A percentile compares a stretch with the other conserved stretches of the same genome.
These are phyloP conservation scores for Cotesia chilonis DNA, from an alignment of 1,140 invertebrate genomes.

Conservation along the genomic window DNA sequence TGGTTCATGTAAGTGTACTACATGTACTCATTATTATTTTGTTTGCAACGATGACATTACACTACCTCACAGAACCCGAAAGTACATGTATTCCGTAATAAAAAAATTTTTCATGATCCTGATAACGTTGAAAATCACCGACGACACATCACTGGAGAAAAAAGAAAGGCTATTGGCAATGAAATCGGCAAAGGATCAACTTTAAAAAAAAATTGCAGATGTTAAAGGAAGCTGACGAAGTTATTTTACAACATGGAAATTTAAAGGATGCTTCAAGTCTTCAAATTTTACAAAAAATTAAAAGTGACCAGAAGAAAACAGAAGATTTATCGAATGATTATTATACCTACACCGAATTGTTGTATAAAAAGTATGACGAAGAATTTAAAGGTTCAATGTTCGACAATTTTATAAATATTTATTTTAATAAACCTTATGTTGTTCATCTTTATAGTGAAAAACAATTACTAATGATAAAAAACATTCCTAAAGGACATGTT, in stretches of 20 bases:
- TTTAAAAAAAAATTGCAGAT: not conserved
- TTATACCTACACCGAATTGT: not conserved
- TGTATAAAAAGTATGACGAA: not conserved
- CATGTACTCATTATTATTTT: not conserved
- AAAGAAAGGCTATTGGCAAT: not conserved
- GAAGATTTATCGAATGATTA: not conserved
- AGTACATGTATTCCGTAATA: not conserved
- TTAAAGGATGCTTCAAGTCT: not conserved
- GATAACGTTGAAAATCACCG: not conserved
- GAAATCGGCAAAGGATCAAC: not conserved
- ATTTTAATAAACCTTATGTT: not conserved
- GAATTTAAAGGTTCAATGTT: not conserved
- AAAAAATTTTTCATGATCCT: not conserved
- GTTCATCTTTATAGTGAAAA: conserved; percentile 8
- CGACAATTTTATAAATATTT: not conserved
- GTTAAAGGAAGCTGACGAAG: too few species aligned
- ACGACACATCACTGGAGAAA: not conserved
- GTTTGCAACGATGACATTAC: not conserved
- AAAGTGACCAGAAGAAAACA: not conserved
- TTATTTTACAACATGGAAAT: not conserved
- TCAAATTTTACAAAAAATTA: not conserved
- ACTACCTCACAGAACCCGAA: not conserved
- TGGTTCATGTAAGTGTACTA: not conserved
- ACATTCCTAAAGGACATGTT: not conserved
- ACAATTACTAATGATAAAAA: conserved; percentile 8